Base-by-base conservation (phyloP, 1,140 invertebrate genomes). In the Drosophila bipectinata region DNA sequence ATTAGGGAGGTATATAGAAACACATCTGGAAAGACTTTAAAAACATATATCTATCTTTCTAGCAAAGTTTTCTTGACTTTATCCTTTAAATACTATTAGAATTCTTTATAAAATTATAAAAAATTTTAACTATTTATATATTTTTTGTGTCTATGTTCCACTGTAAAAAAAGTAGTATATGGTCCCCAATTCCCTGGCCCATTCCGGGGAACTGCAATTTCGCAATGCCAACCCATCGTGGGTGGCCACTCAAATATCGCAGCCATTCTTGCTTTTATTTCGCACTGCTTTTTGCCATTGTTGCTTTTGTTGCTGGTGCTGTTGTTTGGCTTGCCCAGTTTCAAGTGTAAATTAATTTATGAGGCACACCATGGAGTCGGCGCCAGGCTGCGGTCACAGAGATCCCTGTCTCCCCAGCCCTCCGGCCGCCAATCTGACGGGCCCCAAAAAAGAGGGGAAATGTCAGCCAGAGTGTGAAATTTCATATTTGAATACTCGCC, bases 271-370 rank as follows among this genome's bases (percentile, higher is more conserved):
- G 55, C 63, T 68, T 69, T 68, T 68, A 69, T 69, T 68, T 69
- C 41, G 45, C 24, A 18, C 32, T 6, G 28, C 9, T 14, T 44
- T 32, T 10, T 52, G 56, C 44, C 55, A 44, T 48, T 61, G 49
- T 60, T 67, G 55, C 45, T 68, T 34, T 30, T 69, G 55, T 5
- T 62, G 67, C 41, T 53, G 26, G 6, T 61, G 55, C 39, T 76
- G 66, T 26, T 79, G 61, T 58, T 78, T 66, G 72, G 64, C 69
- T 72, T 59, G 72, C 49, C 63, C 61, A 85, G 82, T 85, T 85
- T 85, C 81, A 87, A 85, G 82, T 85, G 82, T 85, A 85, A 85
- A 85, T 85, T 87, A 85, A 85, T 85, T 85, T 85, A 85, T 85
- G 83, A 87, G 82, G 82, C 82, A 87, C 62, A 69, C 82, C 69